Evolutionary conservation across 2,888 invertebrate species (phyloP), one percentile per base, ranked within the genome.

Genomic region (Homarus gammarus): DNA sequence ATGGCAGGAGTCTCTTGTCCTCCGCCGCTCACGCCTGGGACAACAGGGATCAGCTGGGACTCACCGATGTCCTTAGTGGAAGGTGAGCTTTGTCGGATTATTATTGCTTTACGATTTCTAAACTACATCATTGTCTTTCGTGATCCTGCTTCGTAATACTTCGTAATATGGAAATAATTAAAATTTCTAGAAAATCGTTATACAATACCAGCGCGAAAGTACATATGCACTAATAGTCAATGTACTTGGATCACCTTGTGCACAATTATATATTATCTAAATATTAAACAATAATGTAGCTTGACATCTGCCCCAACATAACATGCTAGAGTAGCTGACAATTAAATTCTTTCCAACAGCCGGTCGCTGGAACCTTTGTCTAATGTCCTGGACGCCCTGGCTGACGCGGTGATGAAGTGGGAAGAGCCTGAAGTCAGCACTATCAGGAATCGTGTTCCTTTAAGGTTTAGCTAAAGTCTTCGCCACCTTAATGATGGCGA

Each of bases 1-100:
- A 56, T 40, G 77, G 73, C 61, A 51, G 75, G 64, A 75, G 61
- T 38, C 75, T 85, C 3, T 75, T 75, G 51, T 36, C 75, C 75
- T 77, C 84, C n/a, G 84, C 77, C 5, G 84, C 75, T 5, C 27
- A 85, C 77, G 84, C 84, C 64, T 85, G 84, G 84, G 61, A 77
- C n/a, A 75, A 40, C 64, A 38, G 56, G 5, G 73, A 31, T 40
- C 56, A 56, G 6, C 51, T 56, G 64, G 31, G 38, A n/a, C 31
- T 77, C 56, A 18, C 8, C 18, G 18, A 77, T 5, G n/a, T 64
- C 5, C 49, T 49, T 36, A 56, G 84, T 10, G 64, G 51, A 22
- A 85, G 77, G 84, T 85, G n/a, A 40, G 84, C 38, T 6, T 38
- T 15, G 33, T 6, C 10, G 0, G 15, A 12, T 0, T 3, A 1